Base-by-base conservation (phyloP, 2,113 vertebrate species). In the Phycodurus eques region DNA sequence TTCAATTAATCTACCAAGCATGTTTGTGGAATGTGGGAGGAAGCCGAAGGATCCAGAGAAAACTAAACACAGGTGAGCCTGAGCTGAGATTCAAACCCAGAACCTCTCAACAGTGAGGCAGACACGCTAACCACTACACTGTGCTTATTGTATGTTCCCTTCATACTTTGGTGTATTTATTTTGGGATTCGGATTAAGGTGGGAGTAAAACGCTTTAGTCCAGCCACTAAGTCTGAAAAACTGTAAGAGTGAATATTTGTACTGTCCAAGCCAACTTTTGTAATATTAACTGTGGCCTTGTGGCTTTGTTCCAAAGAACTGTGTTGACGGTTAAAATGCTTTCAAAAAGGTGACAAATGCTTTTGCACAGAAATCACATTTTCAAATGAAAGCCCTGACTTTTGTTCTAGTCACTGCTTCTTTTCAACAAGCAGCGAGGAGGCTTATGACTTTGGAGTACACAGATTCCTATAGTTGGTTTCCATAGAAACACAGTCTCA, bases 401-500 rank as follows among this genome's bases (percentile, higher is more conserved):
- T 78, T 81, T 73, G 66, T 80, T 74, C 67, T 75, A 49, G 82
- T 85, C 79, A 67, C 43, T 79, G 74, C 77, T 84, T 85, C 80
- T 85, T 85, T 86, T 85, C 79, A 79, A 77, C 73, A 81, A 80
- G 85, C 82, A 81, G 70, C 65, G 78, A 73, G 76, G 73, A 78
- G 80, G 68, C 86, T 87, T 78, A 81, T 84, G 80, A 84, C 82
- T 81, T 81, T 86, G 70, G 67, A 88, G 85, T 86, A 82, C 82
- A 79, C 85, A 85, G 71, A 86, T 86, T 87, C 69, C 72, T 80
- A 87, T 87, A 88, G 83, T 86, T 86, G 87, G 90, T 92, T 92
- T 91, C 91, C 90, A 92, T 92, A 90, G 91, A 90, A 92, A 92
- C 91, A 80, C 85, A 70, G 76, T 87, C 78, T 81, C 70, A 27